phyloP scores from a whole-genome alignment of 2,113 vertebrate genomes.

The human (Homo sapiens) region DNA sequence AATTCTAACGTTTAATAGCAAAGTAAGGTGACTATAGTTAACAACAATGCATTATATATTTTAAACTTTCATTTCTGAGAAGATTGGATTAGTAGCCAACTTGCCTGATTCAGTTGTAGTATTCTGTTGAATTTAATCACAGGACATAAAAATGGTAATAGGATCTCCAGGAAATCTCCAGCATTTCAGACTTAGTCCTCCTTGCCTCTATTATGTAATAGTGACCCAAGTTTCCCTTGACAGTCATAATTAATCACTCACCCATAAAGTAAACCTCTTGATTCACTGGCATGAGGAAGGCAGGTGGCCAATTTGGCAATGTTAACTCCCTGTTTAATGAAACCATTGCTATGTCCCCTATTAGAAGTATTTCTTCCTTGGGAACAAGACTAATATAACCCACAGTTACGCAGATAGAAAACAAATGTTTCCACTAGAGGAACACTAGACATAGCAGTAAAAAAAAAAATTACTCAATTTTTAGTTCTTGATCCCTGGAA shows the following conservation, averaged over 20 bases:
- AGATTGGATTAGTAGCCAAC: neutral
- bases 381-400: neutral
- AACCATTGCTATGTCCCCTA: neutral
- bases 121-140: neutral
- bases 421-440: neutral
- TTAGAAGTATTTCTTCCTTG: neutral
- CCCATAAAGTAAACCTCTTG: neutral
- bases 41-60: too few relatives aligned
- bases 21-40: too few relatives aligned
- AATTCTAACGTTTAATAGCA: too few relatives aligned
- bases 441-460: neutral
- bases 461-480: neutral
- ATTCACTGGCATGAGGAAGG: neutral
- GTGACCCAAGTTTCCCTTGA: neutral
- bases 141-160: neutral
- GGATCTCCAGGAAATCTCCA: neutral
- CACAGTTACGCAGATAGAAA: neutral
- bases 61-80: neutral
- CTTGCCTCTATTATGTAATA: neutral
- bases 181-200: neutral
- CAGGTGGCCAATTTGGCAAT: neutral
- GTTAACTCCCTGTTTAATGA: neutral
- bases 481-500: neutral
- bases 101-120: neutral
- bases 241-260: neutral